A percentile compares a stretch with the other conserved stretches of the same genome.
These are phyloP conservation scores for Notechis scutatus DNA, from an alignment of 2,113 vertebrate species.

Conservation along the genomic window DNA sequence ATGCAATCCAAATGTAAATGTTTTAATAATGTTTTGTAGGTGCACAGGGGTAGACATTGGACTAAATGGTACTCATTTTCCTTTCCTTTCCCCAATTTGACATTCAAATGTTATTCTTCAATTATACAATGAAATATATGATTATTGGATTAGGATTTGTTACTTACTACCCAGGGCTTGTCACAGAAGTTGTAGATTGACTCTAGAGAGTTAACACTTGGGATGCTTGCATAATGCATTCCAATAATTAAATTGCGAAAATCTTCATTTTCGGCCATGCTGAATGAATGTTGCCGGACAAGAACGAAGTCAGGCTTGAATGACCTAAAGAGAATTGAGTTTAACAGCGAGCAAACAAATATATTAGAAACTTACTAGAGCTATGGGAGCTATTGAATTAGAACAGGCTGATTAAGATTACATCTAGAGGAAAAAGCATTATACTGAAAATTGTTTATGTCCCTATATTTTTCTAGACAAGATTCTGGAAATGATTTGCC, in stretches of 20 bases:
- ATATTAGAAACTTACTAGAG: background rate
- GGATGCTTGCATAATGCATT: slow-evolving; percentile 90
- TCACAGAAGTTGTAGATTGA: slow-evolving; percentile 97
- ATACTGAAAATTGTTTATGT: background rate
- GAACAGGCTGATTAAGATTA: background rate
- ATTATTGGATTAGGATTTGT: background rate
- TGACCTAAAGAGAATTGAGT: slow-evolving; percentile 71
- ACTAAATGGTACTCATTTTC: background rate
- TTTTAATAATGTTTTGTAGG: background rate
- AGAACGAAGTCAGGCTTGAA: slow-evolving; percentile 95
- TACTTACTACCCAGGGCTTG: slow-evolving; percentile 96
- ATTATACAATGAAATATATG: background rate
- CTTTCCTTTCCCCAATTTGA: background rate
- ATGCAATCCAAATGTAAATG: slow-evolving; percentile 45
- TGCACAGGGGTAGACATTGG: background rate
- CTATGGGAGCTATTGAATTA: background rate
- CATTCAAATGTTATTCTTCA: background rate
- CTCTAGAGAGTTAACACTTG: slow-evolving; percentile 91
- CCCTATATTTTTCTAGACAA: background rate
- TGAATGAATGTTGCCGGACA: slow-evolving; percentile 92
- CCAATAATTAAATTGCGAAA: slow-evolving; percentile 94
- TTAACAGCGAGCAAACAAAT: background rate
- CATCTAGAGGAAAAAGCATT: background rate
- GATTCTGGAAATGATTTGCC: background rate
- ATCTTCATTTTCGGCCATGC: slow-evolving; percentile 96